Conservation (phyloP, 2,888 invertebrate genomes). For the Lasioglossum pauxillum region DNA sequence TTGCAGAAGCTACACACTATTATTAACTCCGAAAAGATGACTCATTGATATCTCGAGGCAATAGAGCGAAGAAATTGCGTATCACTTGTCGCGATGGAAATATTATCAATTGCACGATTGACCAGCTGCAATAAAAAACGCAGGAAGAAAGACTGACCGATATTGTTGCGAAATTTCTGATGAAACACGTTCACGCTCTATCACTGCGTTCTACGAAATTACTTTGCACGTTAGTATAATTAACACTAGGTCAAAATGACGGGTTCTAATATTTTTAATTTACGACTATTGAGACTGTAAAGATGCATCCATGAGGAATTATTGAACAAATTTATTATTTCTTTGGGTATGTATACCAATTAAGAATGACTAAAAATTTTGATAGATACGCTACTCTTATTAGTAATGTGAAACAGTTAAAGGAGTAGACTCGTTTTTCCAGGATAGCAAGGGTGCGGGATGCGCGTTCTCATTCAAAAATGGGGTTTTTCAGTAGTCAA, state of each 20-base stretch:
- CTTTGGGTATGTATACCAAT: neutral
- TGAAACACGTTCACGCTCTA: neutral
- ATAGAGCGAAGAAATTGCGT: neutral
- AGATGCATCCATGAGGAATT: no score
- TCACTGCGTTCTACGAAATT: neutral
- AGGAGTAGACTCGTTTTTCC: no score
- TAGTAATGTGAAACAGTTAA: neutral
- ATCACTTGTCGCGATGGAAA: neutral
- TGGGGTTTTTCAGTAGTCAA: no score
- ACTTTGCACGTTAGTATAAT: neutral
- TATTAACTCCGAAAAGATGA: neutral
- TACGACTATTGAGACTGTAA: neutral
- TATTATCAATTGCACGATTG: neutral
- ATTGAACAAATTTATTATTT: neutral
- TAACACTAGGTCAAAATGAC: neutral
- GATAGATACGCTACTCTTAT: no score
- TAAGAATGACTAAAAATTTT: neutral
- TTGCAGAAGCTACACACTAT: neutral
- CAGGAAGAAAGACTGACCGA: neutral
- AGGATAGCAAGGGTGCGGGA: no score
- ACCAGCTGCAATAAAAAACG: neutral
- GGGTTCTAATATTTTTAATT: neutral
- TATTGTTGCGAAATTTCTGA: neutral
- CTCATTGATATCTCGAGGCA: slow-evolving; percentile 1
- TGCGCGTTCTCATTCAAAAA: no score